Percentiles rank a stretch among this genome's conserved stretches.
These are phyloP conservation scores for Thunnus albacares DNA, from an alignment of 2,797 vertebrate species.

Conservation along the genomic window DNA sequence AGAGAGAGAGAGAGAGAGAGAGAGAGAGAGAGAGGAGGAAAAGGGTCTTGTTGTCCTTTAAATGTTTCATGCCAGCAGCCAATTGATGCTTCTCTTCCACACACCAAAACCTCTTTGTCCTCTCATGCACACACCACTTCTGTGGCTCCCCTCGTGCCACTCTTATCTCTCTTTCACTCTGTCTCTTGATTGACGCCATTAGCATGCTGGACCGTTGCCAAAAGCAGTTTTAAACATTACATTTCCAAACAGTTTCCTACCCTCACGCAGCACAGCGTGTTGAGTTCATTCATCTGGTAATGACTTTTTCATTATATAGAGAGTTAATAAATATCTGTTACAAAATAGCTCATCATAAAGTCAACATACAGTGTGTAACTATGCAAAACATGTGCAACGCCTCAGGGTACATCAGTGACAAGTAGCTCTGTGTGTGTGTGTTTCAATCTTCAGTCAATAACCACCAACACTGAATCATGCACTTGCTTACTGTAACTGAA, in stretches of 20 bases:
- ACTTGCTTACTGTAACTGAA: conserved; percentile 33
- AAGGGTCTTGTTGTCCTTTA: conserved; percentile 49
- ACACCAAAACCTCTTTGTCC: conserved; percentile 62
- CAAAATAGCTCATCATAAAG: conserved; percentile 17
- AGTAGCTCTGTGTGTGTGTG: neutral
- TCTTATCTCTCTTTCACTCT: conserved; percentile 46
- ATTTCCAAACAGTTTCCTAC: conserved; percentile 20
- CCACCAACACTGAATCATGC: conserved; percentile 18
- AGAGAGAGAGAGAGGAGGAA: conserved; percentile 18
- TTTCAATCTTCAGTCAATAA: conserved; percentile 32
- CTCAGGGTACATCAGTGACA: conserved; percentile 15
- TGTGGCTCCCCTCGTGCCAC: conserved; percentile 32
- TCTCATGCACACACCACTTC: conserved; percentile 32
- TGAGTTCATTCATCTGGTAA: conserved; percentile 8
- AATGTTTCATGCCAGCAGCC: conserved; percentile 50
- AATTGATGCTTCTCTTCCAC: conserved; percentile 44
- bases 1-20: conserved; percentile 25
- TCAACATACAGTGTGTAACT: conserved; percentile 19
- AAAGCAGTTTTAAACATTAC: conserved; percentile 29
- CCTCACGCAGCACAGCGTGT: neutral
- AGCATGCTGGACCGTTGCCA: conserved; percentile 33
- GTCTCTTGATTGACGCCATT: conserved; percentile 52
- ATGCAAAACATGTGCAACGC: conserved; percentile 41
- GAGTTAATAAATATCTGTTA: conserved; percentile 34
- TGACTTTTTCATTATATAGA: conserved; percentile 18